phyloP scores from a whole-genome alignment of 1,140 invertebrate species.

The Anadara kagoshimensis region DNA sequence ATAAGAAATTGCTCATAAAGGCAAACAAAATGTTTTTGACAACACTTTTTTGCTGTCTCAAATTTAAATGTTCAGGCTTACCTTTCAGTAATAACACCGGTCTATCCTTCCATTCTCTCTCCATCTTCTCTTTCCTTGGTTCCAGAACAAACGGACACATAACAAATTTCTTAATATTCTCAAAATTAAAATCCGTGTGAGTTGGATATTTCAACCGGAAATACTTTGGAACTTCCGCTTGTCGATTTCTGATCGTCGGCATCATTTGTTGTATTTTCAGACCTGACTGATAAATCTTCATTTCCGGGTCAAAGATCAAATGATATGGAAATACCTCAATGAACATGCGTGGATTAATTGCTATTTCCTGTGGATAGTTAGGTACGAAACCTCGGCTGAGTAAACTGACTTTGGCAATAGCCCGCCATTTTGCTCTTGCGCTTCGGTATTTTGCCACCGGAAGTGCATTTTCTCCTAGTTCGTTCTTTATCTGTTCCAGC shows the following conservation, averaged over 20 bases:
- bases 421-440: conserved; percentile 48
- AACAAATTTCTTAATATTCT: conserved; percentile 67
- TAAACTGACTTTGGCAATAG: conserved; percentile 47
- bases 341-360: conserved; percentile 57
- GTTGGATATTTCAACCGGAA: conserved; percentile 71
- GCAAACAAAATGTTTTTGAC: neutral
- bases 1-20: too few species aligned
- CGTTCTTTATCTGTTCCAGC: conserved; percentile 48
- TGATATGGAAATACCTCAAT: conserved; percentile 73
- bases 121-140: conserved; percentile 42
- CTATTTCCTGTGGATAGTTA: conserved; percentile 45
- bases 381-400: conserved; percentile 51
- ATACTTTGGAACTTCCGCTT: conserved; percentile 57
- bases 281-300: conserved; percentile 72
- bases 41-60: too few species aligned
- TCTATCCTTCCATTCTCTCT: conserved; percentile 39
- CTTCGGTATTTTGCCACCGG: conserved; percentile 43
- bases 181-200: conserved; percentile 69
- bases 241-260: conserved; percentile 82
- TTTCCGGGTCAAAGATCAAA: conserved; percentile 69
- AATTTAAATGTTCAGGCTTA: conserved; percentile 6
- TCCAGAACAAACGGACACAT: conserved; percentile 56
- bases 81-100: conserved; percentile 54
- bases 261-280: conserved; percentile 63
- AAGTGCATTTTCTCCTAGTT: conserved; percentile 51